Conservation (phyloP, 1,140 invertebrate species). For the Hyphantria cunea region DNA sequence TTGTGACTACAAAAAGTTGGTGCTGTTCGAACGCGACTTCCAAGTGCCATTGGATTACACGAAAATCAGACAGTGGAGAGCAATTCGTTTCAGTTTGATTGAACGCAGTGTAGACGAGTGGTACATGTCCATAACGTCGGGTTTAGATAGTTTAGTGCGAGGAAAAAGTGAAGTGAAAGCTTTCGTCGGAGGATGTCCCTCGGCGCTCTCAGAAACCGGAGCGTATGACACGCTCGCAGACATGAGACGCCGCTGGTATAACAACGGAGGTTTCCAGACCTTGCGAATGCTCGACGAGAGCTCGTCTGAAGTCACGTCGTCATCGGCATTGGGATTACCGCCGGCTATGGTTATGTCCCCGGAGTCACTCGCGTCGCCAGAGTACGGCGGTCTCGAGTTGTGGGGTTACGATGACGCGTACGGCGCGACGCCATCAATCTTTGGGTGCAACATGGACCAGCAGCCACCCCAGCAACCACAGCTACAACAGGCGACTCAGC, state of each 20-base stretch:
- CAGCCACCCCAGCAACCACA: conserved; percentile 52
- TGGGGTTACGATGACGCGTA: conserved; percentile 87
- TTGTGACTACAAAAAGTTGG: conserved; percentile 52
- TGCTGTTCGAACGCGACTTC: conserved; percentile 35
- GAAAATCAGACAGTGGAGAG: conserved; percentile 55
- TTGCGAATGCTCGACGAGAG: conserved; percentile 87
- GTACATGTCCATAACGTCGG: conserved; percentile 57
- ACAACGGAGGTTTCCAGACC: conserved; percentile 84
- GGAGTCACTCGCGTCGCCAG: conserved; percentile 85
- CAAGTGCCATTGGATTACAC: conserved; percentile 53
- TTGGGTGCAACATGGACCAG: conserved; percentile 63
- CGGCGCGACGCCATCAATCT: conserved; percentile 60
- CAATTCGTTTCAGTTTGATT: conserved; percentile 60
- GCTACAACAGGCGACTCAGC: conserved; percentile 41
- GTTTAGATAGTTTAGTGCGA: conserved; percentile 71
- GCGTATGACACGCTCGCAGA: conserved; percentile 74
- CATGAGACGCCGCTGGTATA: conserved; percentile 88
- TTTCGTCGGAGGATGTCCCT: conserved; percentile 69
- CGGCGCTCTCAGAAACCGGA: conserved; percentile 56
- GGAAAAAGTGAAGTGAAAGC: conserved; percentile 77
- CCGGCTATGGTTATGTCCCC: conserved; percentile 86
- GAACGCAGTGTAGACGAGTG: conserved; percentile 62
- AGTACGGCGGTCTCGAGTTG: conserved; percentile 89
- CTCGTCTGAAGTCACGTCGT: conserved; percentile 89
- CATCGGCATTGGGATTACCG: conserved; percentile 83